Evolutionary conservation across 1,140 invertebrate species (phyloP), one percentile per base, ranked within the genome.

Genomic region (Idris sp.): DNA sequence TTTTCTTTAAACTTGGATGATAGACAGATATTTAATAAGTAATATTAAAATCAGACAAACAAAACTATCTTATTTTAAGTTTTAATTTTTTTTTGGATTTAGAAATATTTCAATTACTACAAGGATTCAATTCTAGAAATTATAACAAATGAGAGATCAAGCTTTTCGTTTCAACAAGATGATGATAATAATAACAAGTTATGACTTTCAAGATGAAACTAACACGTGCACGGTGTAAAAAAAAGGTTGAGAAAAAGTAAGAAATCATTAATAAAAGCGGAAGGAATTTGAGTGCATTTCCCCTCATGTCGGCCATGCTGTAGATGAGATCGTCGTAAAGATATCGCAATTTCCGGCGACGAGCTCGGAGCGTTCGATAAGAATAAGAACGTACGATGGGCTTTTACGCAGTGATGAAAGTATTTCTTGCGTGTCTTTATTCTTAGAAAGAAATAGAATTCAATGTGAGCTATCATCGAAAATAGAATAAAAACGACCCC

Each of bases 261-360:
- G 54, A 54, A 65, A 74, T 74, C 53, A 74, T 74, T 65, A 69
- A 62, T 69, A 74, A 68, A 74, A 68, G 49, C 72, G 72, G 72
- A 74, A 74, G 58, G 58, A 69, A 75, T 69, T 75, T 62, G 62
- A 30, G 38, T 56, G 36, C 35, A 46, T 61, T 74, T 68, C 44
- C 72, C 62, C 58, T 56, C 18, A 35, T 48, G 58, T 69, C 53
- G 38, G 64, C 64, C 64, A 64, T 69, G 25, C 44, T 56, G 51
- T 40, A 69, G 64, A 68, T 68, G 72, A 69, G 73, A 75, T 75
- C 41, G 58, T 79, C 68, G 78, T 80, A 69, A 71, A 82, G 81
- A 85, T 84, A 85, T 79, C 77, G 74, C 76, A 67, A 79, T 81
- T 84, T 85, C 83, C 83, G 81, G 79, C 79, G 79, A 81, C 74